Conservation (phyloP, 2,797 vertebrate species). For the Sebastes kiyomatsui region DNA sequence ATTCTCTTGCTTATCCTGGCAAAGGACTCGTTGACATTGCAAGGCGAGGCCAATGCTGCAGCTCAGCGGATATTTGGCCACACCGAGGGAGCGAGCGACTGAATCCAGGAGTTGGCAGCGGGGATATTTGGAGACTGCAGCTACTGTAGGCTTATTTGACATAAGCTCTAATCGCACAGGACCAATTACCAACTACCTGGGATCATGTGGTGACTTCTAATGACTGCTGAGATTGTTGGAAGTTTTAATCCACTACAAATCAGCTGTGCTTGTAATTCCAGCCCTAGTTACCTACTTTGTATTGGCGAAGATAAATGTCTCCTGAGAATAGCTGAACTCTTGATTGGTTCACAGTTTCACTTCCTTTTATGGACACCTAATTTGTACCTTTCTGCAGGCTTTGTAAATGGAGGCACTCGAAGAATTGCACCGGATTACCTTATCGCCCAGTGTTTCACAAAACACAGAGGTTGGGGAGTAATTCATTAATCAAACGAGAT, state of each 20-base stretch:
- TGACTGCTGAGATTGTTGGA: constrained; percentile 25
- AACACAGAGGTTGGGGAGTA: constrained; percentile 29
- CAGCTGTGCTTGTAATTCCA: constrained; percentile 6
- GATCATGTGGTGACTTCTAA: constrained; percentile 45
- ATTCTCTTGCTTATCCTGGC: constrained; percentile 30
- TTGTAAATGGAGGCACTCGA: constrained; percentile 29
- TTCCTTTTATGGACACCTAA: constrained; percentile 4
- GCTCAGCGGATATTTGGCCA: constrained; percentile 43
- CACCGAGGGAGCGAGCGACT: constrained; percentile 1
- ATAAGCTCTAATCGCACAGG: constrained; percentile 46
- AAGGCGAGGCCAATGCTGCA: constrained; percentile 5
- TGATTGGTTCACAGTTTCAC: constrained; percentile 17
- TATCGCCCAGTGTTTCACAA: constrained; percentile 24
- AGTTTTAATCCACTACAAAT: constrained; percentile 47
- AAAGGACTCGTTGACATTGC: constrained; percentile 56
- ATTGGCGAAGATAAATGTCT: constrained; percentile 31
- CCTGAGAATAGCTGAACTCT: constrained; percentile 8
- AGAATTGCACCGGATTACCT: constrained; percentile 12
- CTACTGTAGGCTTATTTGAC: constrained; percentile 39
- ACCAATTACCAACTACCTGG: constrained; percentile 53
- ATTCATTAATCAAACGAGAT: constrained; percentile 61
- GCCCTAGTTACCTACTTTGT: neutral
- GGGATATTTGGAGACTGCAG: constrained; percentile 31
- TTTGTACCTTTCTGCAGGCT: constrained; percentile 17
- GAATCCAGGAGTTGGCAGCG: constrained; percentile 36